phyloP scores from a whole-genome alignment of 2,797 vertebrate genomes.

The Pelochelys cantorii region DNA sequence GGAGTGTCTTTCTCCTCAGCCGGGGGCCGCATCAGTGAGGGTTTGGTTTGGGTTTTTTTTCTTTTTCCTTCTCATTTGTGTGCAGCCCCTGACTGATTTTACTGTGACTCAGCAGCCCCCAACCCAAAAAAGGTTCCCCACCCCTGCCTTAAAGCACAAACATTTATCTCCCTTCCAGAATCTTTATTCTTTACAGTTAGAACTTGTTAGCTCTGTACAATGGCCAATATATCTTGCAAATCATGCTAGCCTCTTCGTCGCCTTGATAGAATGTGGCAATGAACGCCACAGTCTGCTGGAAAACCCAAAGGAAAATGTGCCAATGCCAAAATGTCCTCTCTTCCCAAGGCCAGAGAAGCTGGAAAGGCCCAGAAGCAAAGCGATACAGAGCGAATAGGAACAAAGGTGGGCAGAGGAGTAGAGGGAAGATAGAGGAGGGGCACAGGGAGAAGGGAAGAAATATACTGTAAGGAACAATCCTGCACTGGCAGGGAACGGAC shows the following conservation, averaged over 20 bases:
- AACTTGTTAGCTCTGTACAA: background rate
- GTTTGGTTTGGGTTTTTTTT: no score
- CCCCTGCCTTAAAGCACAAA: background rate
- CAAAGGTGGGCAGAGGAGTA: background rate
- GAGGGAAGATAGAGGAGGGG: background rate
- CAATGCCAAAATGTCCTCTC: constrained; percentile 33
- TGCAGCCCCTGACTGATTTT: no score
- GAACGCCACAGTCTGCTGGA: background rate
- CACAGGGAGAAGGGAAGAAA: background rate
- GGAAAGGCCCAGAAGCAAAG: background rate
- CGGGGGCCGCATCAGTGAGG: no score
- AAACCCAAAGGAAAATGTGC: background rate
- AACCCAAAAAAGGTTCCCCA: no score
- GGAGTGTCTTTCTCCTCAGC: no score
- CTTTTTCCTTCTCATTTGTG: no score
- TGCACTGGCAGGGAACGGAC: background rate
- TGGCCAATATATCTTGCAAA: background rate
- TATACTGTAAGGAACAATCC: rapidly evolving
- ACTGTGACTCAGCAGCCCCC: no score
- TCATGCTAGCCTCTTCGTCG: background rate
- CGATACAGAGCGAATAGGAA: background rate
- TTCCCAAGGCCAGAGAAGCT: constrained; percentile 41
- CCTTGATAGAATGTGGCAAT: background rate
- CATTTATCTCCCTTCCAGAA: background rate
- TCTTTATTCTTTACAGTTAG: background rate